Base-by-base conservation (phyloP, 2,797 vertebrate genomes). In the Holocentrus rufus region DNA sequence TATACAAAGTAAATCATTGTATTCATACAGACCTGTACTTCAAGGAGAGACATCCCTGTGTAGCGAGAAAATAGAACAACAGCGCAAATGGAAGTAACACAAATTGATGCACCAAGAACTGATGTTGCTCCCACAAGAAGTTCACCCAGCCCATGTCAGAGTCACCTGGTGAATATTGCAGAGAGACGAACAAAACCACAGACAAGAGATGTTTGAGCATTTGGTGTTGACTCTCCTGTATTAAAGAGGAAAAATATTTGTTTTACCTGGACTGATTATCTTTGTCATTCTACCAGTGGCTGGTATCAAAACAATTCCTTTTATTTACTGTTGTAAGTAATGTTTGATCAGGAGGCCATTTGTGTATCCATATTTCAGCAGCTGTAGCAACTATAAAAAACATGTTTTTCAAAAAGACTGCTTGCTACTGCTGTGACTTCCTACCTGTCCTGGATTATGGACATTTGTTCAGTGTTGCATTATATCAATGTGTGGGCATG, bases 11-110 rank as follows among this genome's bases (percentile, higher is more conserved):
- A 17, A 25, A 42, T 39, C n/a, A n/a, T n/a, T n/a, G n/a, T n/a
- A n/a, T n/a, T n/a, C 2, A 72, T 15, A 61, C 84, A 18, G 77
- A 93, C 92, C 90, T 91, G 70, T 44, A 62, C 0, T 74, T 82
- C 66, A 89, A 53, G 3, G 88, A 74, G 17, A 92, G 80, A 74
- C 72, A 76, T 72, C 77, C 83, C 46, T 18, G 10, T 77, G 69
- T 88, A 27, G 86, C 57, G 30, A 90, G 78, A 56, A 56, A 67
- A 76, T 90, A 89, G 74, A 92, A 92, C 27, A 91, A 18, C 47
- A 89, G 80, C n/a, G 90, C 89, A 9, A 91, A 87, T 3, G 90
- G 88, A 15, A 93, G 68, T 6, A 65, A 85, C 49, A 87, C 72
- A 56, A 81, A 75, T 39, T 93, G 91, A 36, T 91, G 82, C 52